Evolutionary conservation across 2,113 vertebrate genomes (phyloP), one percentile per base, ranked within the genome.

Genomic region (Malaclemys terrapin): DNA sequence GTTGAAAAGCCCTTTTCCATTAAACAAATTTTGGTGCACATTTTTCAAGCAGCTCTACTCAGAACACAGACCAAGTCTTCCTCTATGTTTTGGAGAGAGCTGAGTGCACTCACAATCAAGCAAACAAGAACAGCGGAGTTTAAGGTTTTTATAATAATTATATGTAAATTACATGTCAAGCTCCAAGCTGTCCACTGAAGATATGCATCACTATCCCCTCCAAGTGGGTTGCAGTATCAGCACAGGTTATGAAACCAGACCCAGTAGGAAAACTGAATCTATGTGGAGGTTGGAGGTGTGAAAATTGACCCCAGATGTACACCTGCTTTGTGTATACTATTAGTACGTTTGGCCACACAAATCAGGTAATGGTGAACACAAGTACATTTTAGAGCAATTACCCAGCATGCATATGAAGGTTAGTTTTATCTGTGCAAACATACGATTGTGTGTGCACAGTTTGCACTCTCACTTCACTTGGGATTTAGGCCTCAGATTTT

Each of bases 401-500:
- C n/a, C n/a, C 56, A 45, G 31, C 83, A 56, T 8, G 24, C 9
- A 38, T 81, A 22, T 72, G n/a, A 38, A 72, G n/a, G 65, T 72
- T 72, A 72, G 65, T 54, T 75, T 5, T 3, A 25, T n/a, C 25
- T 1, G 76, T 49, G 27, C 8, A 87, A 80, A 84, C 10, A 4
- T 19, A 49, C 49, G 0, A 45, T 86, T 84, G 35, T 91, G 25
- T 31, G 57, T 47, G 5, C 17, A 75, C 3, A 56, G 50, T 50
- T 88, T n/a, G 22, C 0, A 0, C 82, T 65, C 45, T 5, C 65
- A 82, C 50, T 57, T 1, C 25, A 29, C 42, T 16, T 0, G 56
- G 53, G 81, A 83, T 57, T 92, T 88, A 54, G 69, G 72, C 7
- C 57, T 52, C 53, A 19, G 90, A 11, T 83, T 89, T 83, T 75